Evolutionary conservation across 1,140 invertebrate genomes (phyloP).

Genomic region (Mya arenaria): DNA sequence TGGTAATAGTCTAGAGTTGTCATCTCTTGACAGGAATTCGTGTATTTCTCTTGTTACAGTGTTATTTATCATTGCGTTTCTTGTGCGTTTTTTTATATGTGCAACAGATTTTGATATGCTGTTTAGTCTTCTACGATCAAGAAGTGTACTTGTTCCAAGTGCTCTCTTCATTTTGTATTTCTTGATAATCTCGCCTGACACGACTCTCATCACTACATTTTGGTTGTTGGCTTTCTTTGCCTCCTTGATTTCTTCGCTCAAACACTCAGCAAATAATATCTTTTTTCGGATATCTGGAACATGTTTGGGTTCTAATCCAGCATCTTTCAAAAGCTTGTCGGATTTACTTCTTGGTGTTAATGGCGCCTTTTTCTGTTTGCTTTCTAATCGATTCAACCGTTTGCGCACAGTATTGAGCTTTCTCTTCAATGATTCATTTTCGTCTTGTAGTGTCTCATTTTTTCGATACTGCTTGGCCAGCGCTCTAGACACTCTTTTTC

Average conservation of each 20-base stretch:
- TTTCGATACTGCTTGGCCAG: neutral
- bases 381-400: neutral
- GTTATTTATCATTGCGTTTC: neutral
- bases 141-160: neutral
- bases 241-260: slow-evolving; percentile 1
- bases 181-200: neutral
- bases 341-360: slow-evolving; percentile 30
- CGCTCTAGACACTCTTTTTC: slow-evolving; percentile 12
- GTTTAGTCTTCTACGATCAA: neutral
- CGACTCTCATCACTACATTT: neutral
- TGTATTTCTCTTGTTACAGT: neutral
- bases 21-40: slow-evolving; percentile 10
- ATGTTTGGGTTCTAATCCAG: neutral
- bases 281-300: slow-evolving; percentile 8
- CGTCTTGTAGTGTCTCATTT: slow-evolving; percentile 12
- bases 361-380: neutral
- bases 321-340: neutral
- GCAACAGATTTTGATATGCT: neutral
- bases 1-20: slow-evolving; percentile 22
- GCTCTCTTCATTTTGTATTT: slow-evolving; percentile 9
- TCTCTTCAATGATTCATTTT: slow-evolving; percentile 33
- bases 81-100: neutral
- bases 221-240: neutral
- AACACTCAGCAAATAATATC: slow-evolving; percentile 3
- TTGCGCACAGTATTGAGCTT: slow-evolving; percentile 8